Evolutionary conservation across 2,797 vertebrate genomes (phyloP).

Genomic region (Spondyliosoma cantharus): DNA sequence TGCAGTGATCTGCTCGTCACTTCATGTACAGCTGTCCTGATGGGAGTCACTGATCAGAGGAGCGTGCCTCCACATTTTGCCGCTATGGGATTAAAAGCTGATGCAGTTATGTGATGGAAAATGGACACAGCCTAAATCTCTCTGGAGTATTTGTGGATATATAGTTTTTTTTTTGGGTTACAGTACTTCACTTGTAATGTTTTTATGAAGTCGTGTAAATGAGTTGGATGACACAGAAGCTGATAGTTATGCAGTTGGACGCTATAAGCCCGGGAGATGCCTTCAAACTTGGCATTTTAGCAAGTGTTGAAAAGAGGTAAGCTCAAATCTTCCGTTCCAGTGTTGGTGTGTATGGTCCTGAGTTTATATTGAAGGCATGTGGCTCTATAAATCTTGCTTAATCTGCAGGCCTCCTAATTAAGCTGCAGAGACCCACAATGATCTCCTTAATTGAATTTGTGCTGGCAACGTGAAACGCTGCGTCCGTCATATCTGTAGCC

Average conservation of each 20-base stretch:
- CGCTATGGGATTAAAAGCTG: constrained; percentile 44
- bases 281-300: constrained; percentile 71
- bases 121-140: constrained; percentile 32
- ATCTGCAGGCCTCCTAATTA: constrained; percentile 30
- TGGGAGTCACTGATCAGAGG: constrained; percentile 46
- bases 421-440: constrained; percentile 13
- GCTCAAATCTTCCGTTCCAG: background rate
- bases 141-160: constrained; percentile 32
- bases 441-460: constrained; percentile 33
- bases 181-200: background rate
- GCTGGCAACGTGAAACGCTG: constrained; percentile 14
- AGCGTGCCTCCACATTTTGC: constrained; percentile 51
- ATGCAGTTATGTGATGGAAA: constrained; percentile 23
- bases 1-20: constrained; percentile 29
- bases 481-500: background rate
- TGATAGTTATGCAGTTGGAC: constrained; percentile 50
- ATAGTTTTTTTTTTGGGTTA: constrained; percentile 8
- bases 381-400: constrained; percentile 22
- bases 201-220: constrained; percentile 10
- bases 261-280: constrained; percentile 56
- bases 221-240: constrained; percentile 8
- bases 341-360: background rate
- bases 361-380: background rate
- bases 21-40: constrained; percentile 40
- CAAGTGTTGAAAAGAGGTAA: constrained; percentile 73